Conservation (phyloP, 2,113 vertebrate genomes). For the Caranx melampygus region DNA sequence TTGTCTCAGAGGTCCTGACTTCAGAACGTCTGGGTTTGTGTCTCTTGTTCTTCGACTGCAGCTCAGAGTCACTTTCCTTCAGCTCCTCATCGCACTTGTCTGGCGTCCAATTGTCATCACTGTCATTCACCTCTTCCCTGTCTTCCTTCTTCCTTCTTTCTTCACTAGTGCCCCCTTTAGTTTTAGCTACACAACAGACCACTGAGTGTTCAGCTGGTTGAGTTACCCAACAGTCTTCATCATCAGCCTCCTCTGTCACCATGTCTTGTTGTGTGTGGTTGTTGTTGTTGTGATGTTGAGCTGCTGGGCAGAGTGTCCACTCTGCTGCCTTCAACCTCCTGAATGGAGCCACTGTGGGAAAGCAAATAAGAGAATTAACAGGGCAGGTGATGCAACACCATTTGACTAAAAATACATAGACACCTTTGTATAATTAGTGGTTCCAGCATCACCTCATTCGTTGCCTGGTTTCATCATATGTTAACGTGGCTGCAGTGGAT, state of each 20-base stretch:
- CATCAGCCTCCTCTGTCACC: neutral
- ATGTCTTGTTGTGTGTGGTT: neutral
- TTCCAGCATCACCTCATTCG: slow-evolving; percentile 24
- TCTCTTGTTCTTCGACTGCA: neutral
- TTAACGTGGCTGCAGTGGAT: neutral
- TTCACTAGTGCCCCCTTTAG: rapidly evolving
- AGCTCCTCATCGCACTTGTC: neutral
- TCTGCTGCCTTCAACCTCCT: neutral
- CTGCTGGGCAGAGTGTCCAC: neutral
- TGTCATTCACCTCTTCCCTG: neutral
- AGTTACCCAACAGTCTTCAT: neutral
- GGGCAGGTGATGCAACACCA: too few species aligned
- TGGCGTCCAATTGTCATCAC: slow-evolving; percentile 16
- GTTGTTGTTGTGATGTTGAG: neutral
- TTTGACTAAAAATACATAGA: too few species aligned
- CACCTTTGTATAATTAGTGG: too few species aligned
- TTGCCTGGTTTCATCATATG: neutral
- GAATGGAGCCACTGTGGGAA: neutral
- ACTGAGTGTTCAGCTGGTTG: neutral
- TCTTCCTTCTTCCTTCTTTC: neutral
- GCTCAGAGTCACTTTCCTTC: neutral
- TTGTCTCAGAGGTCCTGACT: neutral
- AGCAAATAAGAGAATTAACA: neutral
- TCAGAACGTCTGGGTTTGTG: neutral
- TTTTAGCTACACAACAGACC: neutral